Conservation (phyloP, 2,113 vertebrate genomes). For the Cyphomyrus discorhynchus region DNA sequence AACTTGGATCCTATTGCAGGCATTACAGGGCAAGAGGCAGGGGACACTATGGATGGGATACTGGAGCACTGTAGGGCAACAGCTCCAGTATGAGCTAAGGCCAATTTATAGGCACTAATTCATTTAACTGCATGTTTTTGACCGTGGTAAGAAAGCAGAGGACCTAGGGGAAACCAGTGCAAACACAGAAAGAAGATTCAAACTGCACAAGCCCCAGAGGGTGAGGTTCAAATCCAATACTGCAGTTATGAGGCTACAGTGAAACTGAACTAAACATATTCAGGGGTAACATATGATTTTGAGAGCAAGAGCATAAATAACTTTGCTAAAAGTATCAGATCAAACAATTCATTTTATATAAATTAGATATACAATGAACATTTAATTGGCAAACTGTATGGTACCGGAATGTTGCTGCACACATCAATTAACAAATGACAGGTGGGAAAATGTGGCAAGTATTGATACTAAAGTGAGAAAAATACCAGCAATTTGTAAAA, state of each 20-base stretch:
- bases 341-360: neutral
- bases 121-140: neutral
- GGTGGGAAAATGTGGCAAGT: neutral
- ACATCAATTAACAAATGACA: neutral
- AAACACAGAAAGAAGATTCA: neutral
- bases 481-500: neutral
- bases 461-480: neutral
- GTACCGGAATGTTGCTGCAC: neutral
- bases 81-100: neutral
- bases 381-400: neutral
- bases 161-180: neutral
- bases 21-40: neutral
- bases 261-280: neutral
- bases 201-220: neutral
- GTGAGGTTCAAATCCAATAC: neutral
- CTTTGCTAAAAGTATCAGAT: neutral
- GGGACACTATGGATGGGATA: neutral
- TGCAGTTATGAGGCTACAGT: neutral
- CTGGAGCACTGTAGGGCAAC: neutral
- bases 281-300: neutral
- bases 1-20: neutral
- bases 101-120: neutral
- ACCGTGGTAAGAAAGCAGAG: neutral
- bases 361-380: neutral
- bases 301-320: neutral